A percentile compares a stretch with the other conserved stretches of the same genome.
Evolutionary conservation across 2,888 invertebrate genomes (phyloP).

Genomic region (Drosophila mayaguana): DNA sequence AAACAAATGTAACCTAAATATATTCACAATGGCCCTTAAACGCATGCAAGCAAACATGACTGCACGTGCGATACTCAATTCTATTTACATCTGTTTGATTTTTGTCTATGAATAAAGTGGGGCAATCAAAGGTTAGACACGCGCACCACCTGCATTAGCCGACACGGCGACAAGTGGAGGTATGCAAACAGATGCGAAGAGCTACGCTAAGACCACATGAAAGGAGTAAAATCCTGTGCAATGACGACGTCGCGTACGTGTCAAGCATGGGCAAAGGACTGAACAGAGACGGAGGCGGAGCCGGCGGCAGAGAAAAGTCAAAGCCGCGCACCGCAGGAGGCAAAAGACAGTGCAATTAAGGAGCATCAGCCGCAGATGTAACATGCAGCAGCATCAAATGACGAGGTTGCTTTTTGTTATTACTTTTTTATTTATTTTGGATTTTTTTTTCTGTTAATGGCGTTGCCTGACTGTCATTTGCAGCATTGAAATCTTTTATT

Average conservation of each 20-base stretch:
- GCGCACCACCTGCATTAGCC: conserved; percentile 5
- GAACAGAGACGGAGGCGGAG: neutral
- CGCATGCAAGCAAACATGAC: too few relatives aligned
- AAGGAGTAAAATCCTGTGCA: conserved; percentile 61
- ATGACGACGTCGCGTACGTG: conserved; percentile 52
- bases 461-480: conserved; percentile 39
- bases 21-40: neutral
- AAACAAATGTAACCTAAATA: neutral
- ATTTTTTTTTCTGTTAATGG: neutral
- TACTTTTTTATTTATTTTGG: conserved; percentile 1
- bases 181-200: conserved; percentile 43
- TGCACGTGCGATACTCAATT: conserved; percentile 63
- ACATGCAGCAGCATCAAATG: conserved; percentile 49
- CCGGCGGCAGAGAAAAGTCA: neutral
- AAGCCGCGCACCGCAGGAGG: conserved; percentile 9
- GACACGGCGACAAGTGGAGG: conserved; percentile 2
- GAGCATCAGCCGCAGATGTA: conserved; percentile 44
- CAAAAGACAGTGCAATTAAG: conserved; percentile 60
- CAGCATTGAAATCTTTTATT: conserved; percentile 42
- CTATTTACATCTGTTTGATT: conserved; percentile 63
- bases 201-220: conserved; percentile 49
- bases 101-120: conserved; percentile 59
- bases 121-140: conserved; percentile 63
- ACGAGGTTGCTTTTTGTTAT: conserved; percentile 21
- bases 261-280: conserved; percentile 44